These are phyloP conservation scores for Chauna torquata DNA, from an alignment of 2,113 vertebrate genomes.

Conservation along the genomic window DNA sequence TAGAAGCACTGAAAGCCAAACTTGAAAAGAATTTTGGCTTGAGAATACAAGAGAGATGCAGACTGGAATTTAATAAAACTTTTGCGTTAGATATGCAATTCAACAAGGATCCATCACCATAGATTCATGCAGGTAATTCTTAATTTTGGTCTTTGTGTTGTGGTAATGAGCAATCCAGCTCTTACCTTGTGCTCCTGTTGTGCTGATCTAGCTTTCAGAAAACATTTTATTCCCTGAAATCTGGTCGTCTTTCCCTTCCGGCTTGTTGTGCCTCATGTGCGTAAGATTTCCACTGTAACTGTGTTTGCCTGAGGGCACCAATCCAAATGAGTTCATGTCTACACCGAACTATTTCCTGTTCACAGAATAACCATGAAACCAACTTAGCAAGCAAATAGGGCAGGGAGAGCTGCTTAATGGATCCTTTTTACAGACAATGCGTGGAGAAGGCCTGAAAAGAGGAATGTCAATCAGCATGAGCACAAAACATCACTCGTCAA, in stretches of 20 bases:
- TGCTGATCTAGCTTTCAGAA: not conserved
- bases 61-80: not conserved
- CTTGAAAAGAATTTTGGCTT: not conserved
- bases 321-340: constrained; percentile 7
- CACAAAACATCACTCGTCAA: not conserved
- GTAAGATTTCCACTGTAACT: not conserved
- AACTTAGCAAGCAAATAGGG: not conserved
- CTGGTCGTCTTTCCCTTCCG: not conserved
- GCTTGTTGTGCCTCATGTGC: not conserved
- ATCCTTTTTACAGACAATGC: not conserved
- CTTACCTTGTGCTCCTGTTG: not conserved
- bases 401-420: not conserved
- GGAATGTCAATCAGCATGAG: not conserved
- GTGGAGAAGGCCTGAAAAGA: not conserved
- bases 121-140: not conserved
- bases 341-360: not conserved
- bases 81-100: not conserved
- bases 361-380: not conserved
- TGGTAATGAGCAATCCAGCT: not conserved
- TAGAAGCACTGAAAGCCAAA: not conserved
- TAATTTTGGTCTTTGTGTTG: not conserved
- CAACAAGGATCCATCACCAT: not conserved
- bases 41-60: not conserved
- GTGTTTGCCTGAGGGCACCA: not conserved
- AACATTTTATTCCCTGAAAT: not conserved